phyloP scores from a whole-genome alignment of 2,888 invertebrate genomes.

The Cosmia pyralina region DNA sequence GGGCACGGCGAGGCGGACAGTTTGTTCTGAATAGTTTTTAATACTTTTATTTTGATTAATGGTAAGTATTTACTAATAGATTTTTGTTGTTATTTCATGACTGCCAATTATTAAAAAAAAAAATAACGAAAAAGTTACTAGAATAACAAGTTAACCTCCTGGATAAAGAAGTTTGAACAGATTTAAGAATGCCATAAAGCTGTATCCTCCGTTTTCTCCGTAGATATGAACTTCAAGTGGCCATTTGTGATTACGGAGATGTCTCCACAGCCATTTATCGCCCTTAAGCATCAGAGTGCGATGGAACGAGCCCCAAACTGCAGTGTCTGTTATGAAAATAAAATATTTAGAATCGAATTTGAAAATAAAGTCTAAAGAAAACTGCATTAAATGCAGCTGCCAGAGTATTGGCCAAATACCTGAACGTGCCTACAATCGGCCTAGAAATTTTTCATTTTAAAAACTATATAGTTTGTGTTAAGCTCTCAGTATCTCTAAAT shows the following conservation, averaged over 20 bases:
- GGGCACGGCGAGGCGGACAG: constrained; percentile 77
- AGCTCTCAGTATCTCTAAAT: neutral
- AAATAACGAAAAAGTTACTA: neutral
- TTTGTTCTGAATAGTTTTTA: constrained; percentile 70
- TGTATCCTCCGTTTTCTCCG: constrained; percentile 72
- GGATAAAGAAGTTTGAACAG: constrained; percentile 81
- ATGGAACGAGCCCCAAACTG: constrained; percentile 84
- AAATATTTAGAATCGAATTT: neutral
- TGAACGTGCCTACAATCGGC: too few relatives aligned
- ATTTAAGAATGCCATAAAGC: constrained; percentile 82
- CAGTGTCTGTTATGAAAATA: constrained; percentile 68
- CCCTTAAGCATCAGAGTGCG: constrained; percentile 77
- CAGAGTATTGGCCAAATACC: neutral
- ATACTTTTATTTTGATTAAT: neutral
- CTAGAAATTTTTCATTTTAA: too few relatives aligned
- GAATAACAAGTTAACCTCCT: constrained; percentile 75
- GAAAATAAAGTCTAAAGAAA: neutral
- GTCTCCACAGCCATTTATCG: constrained; percentile 71
- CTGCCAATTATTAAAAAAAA: neutral
- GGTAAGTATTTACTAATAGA: neutral
- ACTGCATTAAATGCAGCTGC: neutral
- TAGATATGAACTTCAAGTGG: constrained; percentile 81
- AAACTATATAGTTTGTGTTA: neutral
- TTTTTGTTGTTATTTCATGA: too few relatives aligned
- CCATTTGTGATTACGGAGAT: constrained; percentile 77